Evolutionary conservation across 2,888 invertebrate genomes (phyloP), one percentile per base, ranked within the genome.

Genomic region (Liopterus haemorrhoidalis): DNA sequence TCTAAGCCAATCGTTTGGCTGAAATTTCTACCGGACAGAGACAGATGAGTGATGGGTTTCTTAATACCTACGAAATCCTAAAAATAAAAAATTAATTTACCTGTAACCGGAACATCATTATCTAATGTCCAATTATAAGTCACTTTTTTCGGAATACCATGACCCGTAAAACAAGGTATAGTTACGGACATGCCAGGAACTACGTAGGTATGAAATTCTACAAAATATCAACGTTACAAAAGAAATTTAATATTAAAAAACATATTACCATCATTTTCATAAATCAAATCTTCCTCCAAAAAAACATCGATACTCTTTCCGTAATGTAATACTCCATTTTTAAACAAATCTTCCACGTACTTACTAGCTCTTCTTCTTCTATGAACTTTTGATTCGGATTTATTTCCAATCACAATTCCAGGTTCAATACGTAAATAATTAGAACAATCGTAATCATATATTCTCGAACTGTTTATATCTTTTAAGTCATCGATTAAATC

Each of bases 141-240:
- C 14, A 41, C 39, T 21, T 52, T 49, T 16, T 45, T 32, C 30
- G 44, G 18, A 31, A 40, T 50, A 30, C 50, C 41, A 9, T 43
- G 41, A 41, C 41, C 50, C 37, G 31, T 12, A 6, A 41, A 46
- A 36, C 60, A 60, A 3, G 57, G 56, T 20, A 60, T 56, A 36
- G 41, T 30, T 5, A 59, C 41, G 41, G 42, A 51, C 11, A 51
- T 48, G 5, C 60, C 60, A 22, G 56, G 53, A 8, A 46, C 53
- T 2, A 51, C 58, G 46, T 54, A 59, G 22, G 53, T 53, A 38
- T 55, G 54, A 35, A 50, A 47, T 14, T 51, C 60, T 58, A 43
- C 30, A 55, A 50, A 24, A 35, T 41, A 36, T 16, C 16, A 33
- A 35, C 18, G 19, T 20, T 12, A 36, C 32, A 41, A 16, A 21